phyloP scores from a whole-genome alignment of 35 echinoderm and acorn worm genomes.

The Ophiothrix spiculata region DNA sequence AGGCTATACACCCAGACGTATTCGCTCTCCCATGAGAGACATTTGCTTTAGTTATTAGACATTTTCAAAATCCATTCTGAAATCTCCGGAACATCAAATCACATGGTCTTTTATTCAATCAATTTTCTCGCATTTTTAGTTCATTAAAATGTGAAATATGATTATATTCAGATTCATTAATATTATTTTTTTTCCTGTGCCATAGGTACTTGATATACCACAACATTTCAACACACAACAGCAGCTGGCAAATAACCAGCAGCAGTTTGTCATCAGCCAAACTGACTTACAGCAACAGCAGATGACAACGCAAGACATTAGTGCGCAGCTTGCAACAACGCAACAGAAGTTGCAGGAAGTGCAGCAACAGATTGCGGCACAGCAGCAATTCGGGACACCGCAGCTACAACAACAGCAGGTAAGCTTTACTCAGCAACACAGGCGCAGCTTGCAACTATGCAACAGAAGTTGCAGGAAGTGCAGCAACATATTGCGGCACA shows the following conservation, averaged over 20 bases:
- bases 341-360: background rate
- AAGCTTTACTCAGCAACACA: too few species aligned
- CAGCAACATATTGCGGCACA: background rate
- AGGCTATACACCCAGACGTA: too few species aligned
- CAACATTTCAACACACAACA: background rate
- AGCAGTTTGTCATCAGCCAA: background rate
- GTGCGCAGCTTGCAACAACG: background rate
- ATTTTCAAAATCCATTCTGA: too few species aligned
- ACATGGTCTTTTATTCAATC: too few species aligned
- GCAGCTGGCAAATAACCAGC: background rate
- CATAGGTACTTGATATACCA: background rate
- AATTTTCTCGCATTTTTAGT: too few species aligned
- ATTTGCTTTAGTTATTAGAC: too few species aligned
- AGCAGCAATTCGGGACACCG: background rate
- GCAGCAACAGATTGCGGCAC: background rate
- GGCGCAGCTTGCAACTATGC: background rate
- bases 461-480: background rate
- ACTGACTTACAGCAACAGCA: background rate
- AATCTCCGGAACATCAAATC: too few species aligned
- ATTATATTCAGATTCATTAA: too few species aligned
- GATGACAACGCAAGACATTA: background rate
- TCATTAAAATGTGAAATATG: too few species aligned
- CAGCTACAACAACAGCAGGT: background rate
- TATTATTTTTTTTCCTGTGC: too few species aligned
- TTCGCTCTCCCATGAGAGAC: too few species aligned